Evolutionary conservation across 1,140 invertebrate species (phyloP).

Genomic region (Heliconius hermathena): DNA sequence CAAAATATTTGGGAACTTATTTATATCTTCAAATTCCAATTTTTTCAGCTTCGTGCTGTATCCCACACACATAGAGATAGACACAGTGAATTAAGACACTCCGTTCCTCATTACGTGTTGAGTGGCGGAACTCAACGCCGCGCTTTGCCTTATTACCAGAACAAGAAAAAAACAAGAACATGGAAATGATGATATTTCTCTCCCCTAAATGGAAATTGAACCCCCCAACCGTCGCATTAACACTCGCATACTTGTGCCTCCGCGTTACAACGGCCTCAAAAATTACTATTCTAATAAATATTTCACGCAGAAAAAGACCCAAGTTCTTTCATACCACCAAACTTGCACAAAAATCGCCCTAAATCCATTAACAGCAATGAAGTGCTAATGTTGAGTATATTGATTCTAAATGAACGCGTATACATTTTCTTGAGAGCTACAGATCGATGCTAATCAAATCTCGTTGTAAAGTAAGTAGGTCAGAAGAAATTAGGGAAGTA

Average conservation of each 20-base stretch:
- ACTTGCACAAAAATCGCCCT: background rate
- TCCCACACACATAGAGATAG: too few relatives aligned
- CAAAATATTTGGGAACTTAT: background rate
- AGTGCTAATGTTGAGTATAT: background rate
- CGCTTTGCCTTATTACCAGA: background rate
- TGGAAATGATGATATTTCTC: too few relatives aligned
- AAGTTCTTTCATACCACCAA: background rate
- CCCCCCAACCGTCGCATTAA: too few relatives aligned
- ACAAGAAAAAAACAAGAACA: too few relatives aligned
- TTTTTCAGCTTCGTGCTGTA: too few relatives aligned
- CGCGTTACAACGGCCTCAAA: too few relatives aligned
- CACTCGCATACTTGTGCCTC: too few relatives aligned
- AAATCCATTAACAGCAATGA: background rate
- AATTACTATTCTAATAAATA: background rate
- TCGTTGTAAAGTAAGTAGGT: slow-evolving; percentile 19
- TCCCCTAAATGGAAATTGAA: background rate
- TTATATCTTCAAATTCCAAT: background rate
- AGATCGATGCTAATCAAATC: slow-evolving; percentile 27
- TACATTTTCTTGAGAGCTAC: slow-evolving; percentile 21
- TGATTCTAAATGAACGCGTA: slow-evolving; percentile 17
- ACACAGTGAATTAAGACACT: too few relatives aligned
- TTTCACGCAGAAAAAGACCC: background rate
- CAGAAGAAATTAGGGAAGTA: slow-evolving; percentile 20
- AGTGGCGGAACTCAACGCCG: background rate
- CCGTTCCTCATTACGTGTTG: background rate